phyloP scores from a whole-genome alignment of 2,888 invertebrate species.

The Ypsolopha scabrella region DNA sequence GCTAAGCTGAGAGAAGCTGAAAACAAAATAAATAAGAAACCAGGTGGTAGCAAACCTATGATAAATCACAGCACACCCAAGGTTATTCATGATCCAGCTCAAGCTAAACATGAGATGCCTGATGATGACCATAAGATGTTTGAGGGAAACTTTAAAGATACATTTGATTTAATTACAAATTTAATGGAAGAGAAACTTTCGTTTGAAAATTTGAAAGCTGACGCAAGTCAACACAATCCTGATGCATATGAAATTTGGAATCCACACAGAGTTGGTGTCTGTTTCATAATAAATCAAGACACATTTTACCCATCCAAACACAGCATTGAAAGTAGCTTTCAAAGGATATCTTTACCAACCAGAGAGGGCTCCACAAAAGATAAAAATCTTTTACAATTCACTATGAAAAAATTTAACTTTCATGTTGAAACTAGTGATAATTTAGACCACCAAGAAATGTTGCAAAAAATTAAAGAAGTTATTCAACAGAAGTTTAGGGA shows the following conservation, averaged over 20 bases:
- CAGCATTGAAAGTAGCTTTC: conserved; percentile 28
- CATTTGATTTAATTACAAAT: conserved; percentile 25
- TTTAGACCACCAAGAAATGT: conserved; percentile 34
- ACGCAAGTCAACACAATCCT: conserved; percentile 21
- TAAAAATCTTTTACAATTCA: conserved; percentile 29
- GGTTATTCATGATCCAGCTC: neutral
- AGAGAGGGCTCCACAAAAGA: conserved; percentile 44
- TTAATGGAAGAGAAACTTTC: conserved; percentile 24
- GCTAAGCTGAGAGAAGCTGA: conserved; percentile 30
- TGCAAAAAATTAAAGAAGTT: conserved; percentile 34
- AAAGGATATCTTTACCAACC: conserved; percentile 21
- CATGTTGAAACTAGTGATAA: conserved; percentile 35
- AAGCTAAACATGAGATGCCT: neutral
- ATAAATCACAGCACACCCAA: neutral
- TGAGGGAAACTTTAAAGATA: conserved; percentile 20
- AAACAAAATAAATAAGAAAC: conserved; percentile 20
- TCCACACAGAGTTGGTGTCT: conserved; percentile 40
- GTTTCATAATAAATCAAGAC: conserved; percentile 56
- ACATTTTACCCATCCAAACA: conserved; percentile 44
- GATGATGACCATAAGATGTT: conserved; percentile 10
- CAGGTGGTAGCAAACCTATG: neutral
- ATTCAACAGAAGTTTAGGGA: conserved; percentile 27
- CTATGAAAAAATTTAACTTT: conserved; percentile 47
- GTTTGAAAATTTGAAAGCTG: conserved; percentile 30
- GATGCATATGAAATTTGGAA: conserved; percentile 43